These are phyloP conservation scores for Dysidea cf. avara DNA, from an alignment of 37 sponge, comb jelly and placozoan genomes.

Conservation along the genomic window DNA sequence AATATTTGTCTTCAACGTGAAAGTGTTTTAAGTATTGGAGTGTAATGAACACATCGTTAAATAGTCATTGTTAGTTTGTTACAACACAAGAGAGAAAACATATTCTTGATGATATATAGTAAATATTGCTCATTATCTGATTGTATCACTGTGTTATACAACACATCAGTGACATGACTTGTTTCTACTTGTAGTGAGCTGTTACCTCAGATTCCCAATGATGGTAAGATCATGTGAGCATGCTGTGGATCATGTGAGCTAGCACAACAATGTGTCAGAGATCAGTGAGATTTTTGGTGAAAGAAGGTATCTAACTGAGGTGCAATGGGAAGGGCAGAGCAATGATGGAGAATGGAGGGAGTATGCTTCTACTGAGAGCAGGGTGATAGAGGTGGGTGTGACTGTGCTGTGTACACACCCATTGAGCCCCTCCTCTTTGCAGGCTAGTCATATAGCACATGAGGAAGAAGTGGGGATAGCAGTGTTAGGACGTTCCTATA, in stretches of 20 bases:
- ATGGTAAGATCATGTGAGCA: constrained; percentile 64
- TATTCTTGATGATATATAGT: too few relatives aligned
- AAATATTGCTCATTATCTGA: too few relatives aligned
- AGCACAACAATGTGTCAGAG: too few relatives aligned
- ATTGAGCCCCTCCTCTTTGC: neutral
- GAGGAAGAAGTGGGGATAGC: constrained; percentile 75
- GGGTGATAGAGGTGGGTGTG: constrained; percentile 63
- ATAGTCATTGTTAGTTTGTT: too few relatives aligned
- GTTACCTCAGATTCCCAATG: constrained; percentile 76
- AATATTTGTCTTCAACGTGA: too few relatives aligned
- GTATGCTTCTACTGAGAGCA: constrained; percentile 60
- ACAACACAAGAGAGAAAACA: too few relatives aligned
- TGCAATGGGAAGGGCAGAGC: constrained; percentile 81
- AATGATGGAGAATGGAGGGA: constrained; percentile 52
- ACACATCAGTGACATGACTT: neutral
- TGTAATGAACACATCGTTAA: too few relatives aligned
- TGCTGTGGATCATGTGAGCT: too few relatives aligned
- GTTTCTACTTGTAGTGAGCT: constrained; percentile 51
- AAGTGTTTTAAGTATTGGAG: too few relatives aligned
- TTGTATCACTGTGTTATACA: too few relatives aligned
- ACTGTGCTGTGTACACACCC: neutral
- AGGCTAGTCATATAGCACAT: constrained; percentile 51
- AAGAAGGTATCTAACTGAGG: constrained; percentile 29
- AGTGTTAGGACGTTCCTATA: constrained; percentile 71
- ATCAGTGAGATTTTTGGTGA: constrained; percentile 9